Conservation (phyloP, 2,888 invertebrate species). For the Polymixis lichenea region DNA sequence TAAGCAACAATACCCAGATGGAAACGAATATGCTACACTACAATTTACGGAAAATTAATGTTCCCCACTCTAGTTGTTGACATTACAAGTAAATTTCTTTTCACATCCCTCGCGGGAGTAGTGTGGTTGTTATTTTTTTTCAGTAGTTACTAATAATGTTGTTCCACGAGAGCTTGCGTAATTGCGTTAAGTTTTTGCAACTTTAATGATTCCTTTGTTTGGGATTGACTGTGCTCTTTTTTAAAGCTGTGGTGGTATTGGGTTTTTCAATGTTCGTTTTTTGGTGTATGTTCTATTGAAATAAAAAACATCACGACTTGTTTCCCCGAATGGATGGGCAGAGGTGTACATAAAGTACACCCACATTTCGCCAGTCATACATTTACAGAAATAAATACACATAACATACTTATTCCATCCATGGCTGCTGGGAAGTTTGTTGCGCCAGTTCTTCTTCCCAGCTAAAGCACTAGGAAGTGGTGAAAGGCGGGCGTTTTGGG, state of each 20-base stretch:
- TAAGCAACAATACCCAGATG: slow-evolving; percentile 56
- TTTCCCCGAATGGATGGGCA: no score
- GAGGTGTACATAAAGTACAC: no score
- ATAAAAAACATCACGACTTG: neutral
- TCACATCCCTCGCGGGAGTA: slow-evolving; percentile 40
- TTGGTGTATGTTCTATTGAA: neutral
- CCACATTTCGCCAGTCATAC: no score
- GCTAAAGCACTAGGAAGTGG: no score
- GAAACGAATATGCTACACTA: slow-evolving; percentile 53
- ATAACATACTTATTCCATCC: no score
- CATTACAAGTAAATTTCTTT: slow-evolving; percentile 58
- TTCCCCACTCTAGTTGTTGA: slow-evolving; percentile 55
- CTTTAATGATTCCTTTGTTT: slow-evolving; percentile 12
- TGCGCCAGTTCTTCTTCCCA: no score
- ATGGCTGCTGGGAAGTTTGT: no score
- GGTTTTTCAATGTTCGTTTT: neutral
- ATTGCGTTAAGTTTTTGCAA: slow-evolving; percentile 36
- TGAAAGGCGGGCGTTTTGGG: no score
- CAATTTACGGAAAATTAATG: slow-evolving; percentile 65
- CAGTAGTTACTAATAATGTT: slow-evolving; percentile 4
- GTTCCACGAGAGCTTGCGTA: slow-evolving; percentile 19
- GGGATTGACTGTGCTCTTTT: neutral
- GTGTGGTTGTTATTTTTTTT: slow-evolving; percentile 17
- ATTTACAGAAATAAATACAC: no score
- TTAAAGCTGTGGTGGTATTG: neutral